Base-by-base conservation (phyloP, 2,113 vertebrate species). In the Heterocephalus glaber region DNA sequence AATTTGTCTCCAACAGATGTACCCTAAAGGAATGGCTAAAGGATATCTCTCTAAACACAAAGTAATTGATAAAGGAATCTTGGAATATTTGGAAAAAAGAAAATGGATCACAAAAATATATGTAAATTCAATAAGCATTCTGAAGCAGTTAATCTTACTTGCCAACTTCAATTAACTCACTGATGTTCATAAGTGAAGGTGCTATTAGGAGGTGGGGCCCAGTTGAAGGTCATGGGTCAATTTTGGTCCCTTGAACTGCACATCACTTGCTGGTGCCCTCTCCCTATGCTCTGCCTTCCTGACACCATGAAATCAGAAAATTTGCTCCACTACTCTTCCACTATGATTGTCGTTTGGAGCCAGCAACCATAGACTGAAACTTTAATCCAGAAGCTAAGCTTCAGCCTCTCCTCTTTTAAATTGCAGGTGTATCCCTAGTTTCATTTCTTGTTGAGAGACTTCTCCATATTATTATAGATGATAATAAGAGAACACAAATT, bases 361-460 rank as follows among this genome's bases (percentile, higher is more conserved):
- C 35, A 16, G 5, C 6, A 2, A 6, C 35, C 65, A n/a, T n/a
- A n/a, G 35, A 68, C 14, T 4, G 16, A 66, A 66, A 16, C 63
- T 66, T 33, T 14, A 35, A 35, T 35, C 63, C 63, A 66, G 63
- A 14, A 66, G 30, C 63, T 4, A 3, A 33, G 30, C 26, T 30
- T 30, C 13, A 66, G 33, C 33, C 13, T 66, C 13, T 66, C 30
- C 30, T 6, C 63, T 66, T 66, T 33, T 35, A 66, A 66, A 13
- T 35, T 35, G 13, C 33, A n/a, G n/a, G n/a, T 19, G 92, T 98
- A 80, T 98, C 99, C 11, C 98, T 99, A 56, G 89, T 99, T 93
- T 97, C 99, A 92, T 97, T 98, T 65, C 99, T 99, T 95, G 98
- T 98, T 8, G 99, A 99, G 96, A 99, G 98, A 89, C 98, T 99